Base-by-base conservation (phyloP, 2,113 vertebrate species). In the Sinocyclocheilus rhinocerous region DNA sequence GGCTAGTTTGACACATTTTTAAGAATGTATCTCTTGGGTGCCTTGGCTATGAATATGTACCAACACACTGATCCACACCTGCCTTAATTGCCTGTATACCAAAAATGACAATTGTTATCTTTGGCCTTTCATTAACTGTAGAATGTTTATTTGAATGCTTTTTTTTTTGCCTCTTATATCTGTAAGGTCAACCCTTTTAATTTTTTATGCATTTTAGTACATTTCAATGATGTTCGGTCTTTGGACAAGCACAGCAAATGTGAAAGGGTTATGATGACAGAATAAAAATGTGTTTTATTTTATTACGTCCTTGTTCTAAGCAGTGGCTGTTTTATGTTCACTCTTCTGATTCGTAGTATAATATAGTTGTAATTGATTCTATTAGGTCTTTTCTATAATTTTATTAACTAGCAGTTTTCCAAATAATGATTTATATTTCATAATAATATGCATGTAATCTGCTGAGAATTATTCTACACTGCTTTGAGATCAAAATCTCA, bases 31-130 rank as follows among this genome's bases (percentile, higher is more conserved):
- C 55, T 80, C 86, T 88, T 57, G 29, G 84, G 90, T 93, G 91
- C 91, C 90, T 92, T 93, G 89, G 86, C 76, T 89, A 89, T 50
- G 86, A 85, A 92, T 63, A 36, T 80, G 81, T 78, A 79, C 73
- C 76, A 84, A 81, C 76, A 86, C 76, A 87, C 76, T 84, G 90
- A 90, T 89, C 76, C 87, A 86, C 42, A 90, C 65, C 84, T 93
- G 93, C 94, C 93, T 95, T 94, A 94, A 92, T 87, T 67, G 59
- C 87, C 3, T 48, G 45, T 80, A 76, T 52, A 91, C 84, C 84
- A 88, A 85, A 85, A 91, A 89, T 85, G 39, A 2, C 33, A 83
- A 83, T 78, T 29, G 33, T 59, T n/a, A 78, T 79, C 42, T 78
- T 72, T 77, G 26, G 80, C 36, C 80, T 80, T 33, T 73, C 2